Conservation (phyloP, 2,888 invertebrate genomes). For the Hemicrepidius hirtus region DNA sequence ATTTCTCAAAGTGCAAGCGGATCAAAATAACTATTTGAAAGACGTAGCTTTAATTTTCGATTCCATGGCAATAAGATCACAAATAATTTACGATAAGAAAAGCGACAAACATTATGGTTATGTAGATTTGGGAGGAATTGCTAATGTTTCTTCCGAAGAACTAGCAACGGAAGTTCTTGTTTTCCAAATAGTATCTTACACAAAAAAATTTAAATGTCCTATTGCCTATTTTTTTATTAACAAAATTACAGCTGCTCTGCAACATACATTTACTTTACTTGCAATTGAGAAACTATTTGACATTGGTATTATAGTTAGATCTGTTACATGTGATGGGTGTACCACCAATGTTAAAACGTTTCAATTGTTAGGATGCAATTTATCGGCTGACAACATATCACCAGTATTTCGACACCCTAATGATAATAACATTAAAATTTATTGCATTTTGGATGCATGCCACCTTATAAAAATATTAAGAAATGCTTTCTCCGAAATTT, state of each 20-base stretch:
- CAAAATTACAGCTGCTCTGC: conserved; percentile 28
- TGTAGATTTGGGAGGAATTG: conserved; percentile 53
- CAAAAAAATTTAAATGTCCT: too few species aligned
- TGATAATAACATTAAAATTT: background rate
- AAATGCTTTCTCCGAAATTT: conserved; percentile 39
- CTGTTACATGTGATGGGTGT: conserved; percentile 47
- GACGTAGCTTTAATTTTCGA: conserved; percentile 15
- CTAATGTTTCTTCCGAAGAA: conserved; percentile 29
- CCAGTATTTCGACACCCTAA: too few species aligned
- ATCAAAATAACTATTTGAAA: background rate
- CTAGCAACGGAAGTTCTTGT: conserved; percentile 51
- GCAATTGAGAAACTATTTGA: conserved; percentile 42
- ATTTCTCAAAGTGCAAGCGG: background rate
- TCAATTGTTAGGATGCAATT: conserved; percentile 30
- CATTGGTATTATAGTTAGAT: conserved; percentile 34
- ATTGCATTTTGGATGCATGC: background rate
- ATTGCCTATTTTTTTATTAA: conserved; percentile 57
- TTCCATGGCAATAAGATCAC: conserved; percentile 4
- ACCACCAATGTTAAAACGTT: conserved; percentile 41
- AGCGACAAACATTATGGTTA: conserved; percentile 35
- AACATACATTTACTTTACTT: background rate
- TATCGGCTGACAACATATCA: too few species aligned
- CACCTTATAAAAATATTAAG: conserved; percentile 35
- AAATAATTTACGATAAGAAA: conserved; percentile 17
- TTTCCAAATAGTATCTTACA: conserved; percentile 55